These are phyloP conservation scores for Alosa sapidissima DNA, from an alignment of 2,797 vertebrate genomes.

Conservation along the genomic window DNA sequence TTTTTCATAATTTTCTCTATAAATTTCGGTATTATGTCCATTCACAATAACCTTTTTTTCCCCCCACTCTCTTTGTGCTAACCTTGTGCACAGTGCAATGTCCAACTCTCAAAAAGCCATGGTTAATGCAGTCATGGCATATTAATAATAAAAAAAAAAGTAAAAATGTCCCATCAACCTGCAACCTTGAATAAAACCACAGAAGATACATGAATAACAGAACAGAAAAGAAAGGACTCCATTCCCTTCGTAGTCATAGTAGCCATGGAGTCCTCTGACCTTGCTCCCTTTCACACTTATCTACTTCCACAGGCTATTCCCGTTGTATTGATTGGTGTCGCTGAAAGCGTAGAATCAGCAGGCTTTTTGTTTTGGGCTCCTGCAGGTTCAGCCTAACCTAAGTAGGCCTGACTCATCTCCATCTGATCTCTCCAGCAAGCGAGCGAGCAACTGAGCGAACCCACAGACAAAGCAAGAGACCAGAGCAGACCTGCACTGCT, in stretches of 20 bases:
- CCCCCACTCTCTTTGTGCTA: neutral
- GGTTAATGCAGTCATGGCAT: neutral
- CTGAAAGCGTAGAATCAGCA: neutral
- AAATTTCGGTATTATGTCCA: neutral
- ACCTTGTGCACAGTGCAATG: neutral
- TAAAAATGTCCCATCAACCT: neutral
- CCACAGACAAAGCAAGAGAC: no score
- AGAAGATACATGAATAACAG: neutral
- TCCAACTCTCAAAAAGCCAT: neutral
- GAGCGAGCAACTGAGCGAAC: no score
- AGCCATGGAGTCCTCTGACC: neutral
- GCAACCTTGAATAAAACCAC: neutral
- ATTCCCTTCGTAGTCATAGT: neutral
- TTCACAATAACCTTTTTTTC: neutral
- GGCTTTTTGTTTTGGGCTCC: neutral
- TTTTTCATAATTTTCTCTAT: neutral
- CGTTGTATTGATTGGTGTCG: neutral
- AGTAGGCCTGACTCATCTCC: conserved; percentile 9
- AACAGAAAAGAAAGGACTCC: neutral
- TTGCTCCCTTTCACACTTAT: neutral
- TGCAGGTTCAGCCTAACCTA: neutral
- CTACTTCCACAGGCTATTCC: neutral
- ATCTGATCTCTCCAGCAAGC: neutral
- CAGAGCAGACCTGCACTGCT: neutral
- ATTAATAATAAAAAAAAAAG: neutral